Base-by-base conservation (phyloP, 1,140 invertebrate species). In the Liolophura sinensis region DNA sequence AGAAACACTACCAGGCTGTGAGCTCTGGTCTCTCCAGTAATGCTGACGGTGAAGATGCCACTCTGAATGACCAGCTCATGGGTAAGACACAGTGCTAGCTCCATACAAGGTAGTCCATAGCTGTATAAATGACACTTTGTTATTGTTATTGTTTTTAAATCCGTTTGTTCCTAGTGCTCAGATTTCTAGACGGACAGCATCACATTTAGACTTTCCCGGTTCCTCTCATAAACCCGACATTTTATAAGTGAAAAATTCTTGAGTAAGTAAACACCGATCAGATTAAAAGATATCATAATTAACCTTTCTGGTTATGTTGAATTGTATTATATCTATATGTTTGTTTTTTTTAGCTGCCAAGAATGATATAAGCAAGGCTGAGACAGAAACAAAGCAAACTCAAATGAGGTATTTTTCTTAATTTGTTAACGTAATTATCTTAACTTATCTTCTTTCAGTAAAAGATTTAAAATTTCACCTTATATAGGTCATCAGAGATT, bases 61-160 rank as follows among this genome's bases (percentile, higher is more conserved):
- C 94, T 7, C 85, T 97, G 22, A 91, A 94, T 79, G 93, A 96
- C 71, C 94, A 97, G 79, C 85, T 97, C 0, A 95, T 95, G 74
- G 88, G 92, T 92, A 80, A 71, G 76, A 73, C 31, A 40, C 31
- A 40, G 24, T 3, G 51, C 18, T 7, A 54, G 3, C 12, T 54
- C 12, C 51, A 54, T 4, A 20, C 12, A 12, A 12, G 51, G 7
- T n/a, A 24, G 51, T 20, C n/a, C 31, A 40, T 5, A 40, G 31
- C 31, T 9, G 3, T 9, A 40, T 40, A 40, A 40, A 40, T 40
- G 9, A 40, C 9, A 5, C n/a, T 54, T 20, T 54, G 3, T 54
- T 54, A 54, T 58, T 58, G n/a, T 31, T 7, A 3, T 31, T 22
- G 16, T 5, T 20, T 58, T 18, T 58, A 58, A 24, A 20, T 54